Base-by-base conservation (phyloP, 2,888 invertebrate species). In the Epirrhoe tristata region DNA sequence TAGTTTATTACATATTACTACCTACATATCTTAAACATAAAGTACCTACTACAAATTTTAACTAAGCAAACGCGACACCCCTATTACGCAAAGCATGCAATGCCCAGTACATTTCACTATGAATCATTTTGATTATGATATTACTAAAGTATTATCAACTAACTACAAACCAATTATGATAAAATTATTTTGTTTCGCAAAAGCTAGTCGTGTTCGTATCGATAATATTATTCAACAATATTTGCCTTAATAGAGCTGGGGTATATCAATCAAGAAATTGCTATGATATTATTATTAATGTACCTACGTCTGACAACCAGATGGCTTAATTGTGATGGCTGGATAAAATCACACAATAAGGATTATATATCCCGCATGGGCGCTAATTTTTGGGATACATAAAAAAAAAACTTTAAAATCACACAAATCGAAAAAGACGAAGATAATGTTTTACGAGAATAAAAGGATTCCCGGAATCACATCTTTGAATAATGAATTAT, bases 181-280 rank as follows among this genome's bases (percentile, higher is more conserved):
- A 36, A 12, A 52, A 17, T 52, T 24, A 52, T 52, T 24, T 52
- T 48, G 48, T 48, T 48, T 48, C 48, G 48, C 14, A 16, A 48
- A 14, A 48, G 14, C 48, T 48, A 48, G 48, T 46, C 46, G 14
- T 14, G 46, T 12, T 48, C 6, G 48, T 6, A 16, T 16, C 48
- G 48, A 48, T 16, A 48, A 16, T 48, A 48, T 16, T 16, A 16
- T 48, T 48, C 7, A 43, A 43, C 12, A 43, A 16, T 7, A 48
- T 48, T 48, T 46, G 46, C n/a, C 14, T 46, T n/a, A 3, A n/a
- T 14, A 46, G 48, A 14, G 48, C 16, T 16, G 16, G 16, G 7
- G 16, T 48, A 48, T 48, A 48, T 46, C 46, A 46, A 46, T 14
- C 46, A 14, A 46, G 46, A 46, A 46, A 14, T 14, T 46, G 46